Base-by-base conservation (phyloP, 2,113 vertebrate genomes). In the Phoenicopterus ruber region DNA sequence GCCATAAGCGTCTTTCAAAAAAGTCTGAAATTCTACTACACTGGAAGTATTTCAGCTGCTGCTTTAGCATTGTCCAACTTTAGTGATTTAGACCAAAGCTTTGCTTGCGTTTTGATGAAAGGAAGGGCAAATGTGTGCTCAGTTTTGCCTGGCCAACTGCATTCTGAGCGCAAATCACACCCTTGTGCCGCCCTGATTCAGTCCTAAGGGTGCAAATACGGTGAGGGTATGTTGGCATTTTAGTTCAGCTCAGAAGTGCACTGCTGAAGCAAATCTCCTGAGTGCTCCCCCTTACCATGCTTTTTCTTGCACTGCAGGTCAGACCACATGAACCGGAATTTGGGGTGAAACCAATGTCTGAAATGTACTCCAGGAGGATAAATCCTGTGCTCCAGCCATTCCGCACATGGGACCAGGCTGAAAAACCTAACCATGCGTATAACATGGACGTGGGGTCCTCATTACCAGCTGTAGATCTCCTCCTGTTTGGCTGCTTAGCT, bases 21-120 rank as follows among this genome's bases (percentile, higher is more conserved):
- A 31, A 81, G 14, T 52, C 62, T 82, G 66, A 76, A 88, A 59
- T 89, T 28, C 44, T 24, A 22, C 66, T 71, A 34, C 22, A 6
- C 18, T 22, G 1, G 55, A 66, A 61, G 17, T 82, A 31, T 69
- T 94, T 88, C 91, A 92, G 55, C 49, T 86, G 82, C 85, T 92
- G 57, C 74, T 85, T 57, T 82, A 79, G 47, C 5, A 1, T 11
- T 76, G 58, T 71, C 62, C 65, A 66, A 7, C 42, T 89, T 62
- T 79, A 67, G 65, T 38, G 70, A 87, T 86, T 84, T 69, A 82
- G 66, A 80, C 78, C 34, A 90, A 92, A 92, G 58, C 25, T 31
- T 54, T 63, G 49, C 38, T 54, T 67, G 40, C 15, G 2, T 72
- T 87, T 66, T 0, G 2, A 11, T 32, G 42, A 77, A 81, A 83